Evolutionary conservation across 1,140 invertebrate species (phyloP), one percentile per base, ranked within the genome.

Genomic region (Cyrtorhinus lividipennis): DNA sequence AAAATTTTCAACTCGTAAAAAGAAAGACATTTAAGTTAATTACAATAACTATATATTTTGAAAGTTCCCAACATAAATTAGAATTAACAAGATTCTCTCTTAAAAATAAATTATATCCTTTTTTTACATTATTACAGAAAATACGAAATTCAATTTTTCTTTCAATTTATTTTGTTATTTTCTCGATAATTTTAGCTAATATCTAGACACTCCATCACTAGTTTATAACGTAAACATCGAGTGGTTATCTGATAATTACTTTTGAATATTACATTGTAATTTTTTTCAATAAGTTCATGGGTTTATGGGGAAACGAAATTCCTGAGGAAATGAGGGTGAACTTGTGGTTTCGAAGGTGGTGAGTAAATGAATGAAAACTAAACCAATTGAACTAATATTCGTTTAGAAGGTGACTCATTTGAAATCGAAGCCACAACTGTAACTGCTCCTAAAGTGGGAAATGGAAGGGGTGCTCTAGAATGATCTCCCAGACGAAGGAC

Each of bases 11-110:
- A 53, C 48, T 12, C 48, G 48, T 53, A 53, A 53, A 53, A 53
- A 53, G 48, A 53, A 53, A 53, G 48, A 53, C 48, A 53, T 53
- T 53, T 53, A 8, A 53, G n/a, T 10, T 53, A 15, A 53, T 53
- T 8, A 53, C 18, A 10, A 12, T 15, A 53, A 53, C 20, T 13
- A 15, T 53, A 53, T 53, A 53, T 53, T 53, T 53, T 22, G 10
- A 12, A 22, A 53, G 38, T 22, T 22, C 48, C 20, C 48, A 53
- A 53, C 48, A 53, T 53, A 53, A 38, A 38, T 38, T 38, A 53
- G 48, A 53, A 10, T 53, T 53, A 53, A 53, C 12, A 53, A 53
- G 48, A 53, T 53, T 53, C 48, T 53, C 20, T 3, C 48, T 22
- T 53, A 53, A 53, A 53, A 53, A 53, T 53, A 53, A 53, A 53